Evolutionary conservation across 2,797 vertebrate genomes (phyloP), one percentile per base, ranked within the genome.

Genomic region (Gymnodraco acuticeps): DNA sequence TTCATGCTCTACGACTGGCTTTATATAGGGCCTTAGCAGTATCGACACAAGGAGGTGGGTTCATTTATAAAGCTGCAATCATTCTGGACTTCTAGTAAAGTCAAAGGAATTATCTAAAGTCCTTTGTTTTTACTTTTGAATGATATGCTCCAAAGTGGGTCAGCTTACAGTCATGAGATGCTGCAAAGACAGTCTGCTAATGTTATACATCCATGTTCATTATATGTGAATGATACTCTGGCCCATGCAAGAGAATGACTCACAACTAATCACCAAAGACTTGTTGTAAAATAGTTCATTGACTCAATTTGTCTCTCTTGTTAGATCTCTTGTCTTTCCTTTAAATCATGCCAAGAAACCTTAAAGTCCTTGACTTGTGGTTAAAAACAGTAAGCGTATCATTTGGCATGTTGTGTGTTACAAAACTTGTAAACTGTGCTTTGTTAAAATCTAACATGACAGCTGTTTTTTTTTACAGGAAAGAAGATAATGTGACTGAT

Each of bases 241-340:
- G 33, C 19, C 59, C 14, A 23, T 46, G 27, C 31, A 67, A 61
- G 14, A 64, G 20, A 64, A 45, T 17, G 58, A 52, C 12, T 56
- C 46, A 60, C 45, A 60, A 45, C 52, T 42, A 17, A 65, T 80
- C 66, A 67, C 82, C 76, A 77, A 86, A 79, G 69, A 85, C 14
- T 41, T 11, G 23, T 27, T 33, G 46, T 60, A 53, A 73, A 66
- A 56, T 31, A 52, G 19, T 70, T 60, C 2, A 54, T 15, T 41
- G 16, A 60, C 73, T 27, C 33, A 38, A 38, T 38, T 33, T 8
- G 13, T 68, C 42, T 41, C 17, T 53, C 19, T 38, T 71, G 51
- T 43, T 60, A 6, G 51, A 14, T 63, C 31, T 48, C 66, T 74
- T 17, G 54, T 42, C 12, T 54, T 53, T 43, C 58, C 19, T 73